Evolutionary conservation across 2,113 vertebrate species (phyloP).

Genomic region (Callaeas wilsoni): DNA sequence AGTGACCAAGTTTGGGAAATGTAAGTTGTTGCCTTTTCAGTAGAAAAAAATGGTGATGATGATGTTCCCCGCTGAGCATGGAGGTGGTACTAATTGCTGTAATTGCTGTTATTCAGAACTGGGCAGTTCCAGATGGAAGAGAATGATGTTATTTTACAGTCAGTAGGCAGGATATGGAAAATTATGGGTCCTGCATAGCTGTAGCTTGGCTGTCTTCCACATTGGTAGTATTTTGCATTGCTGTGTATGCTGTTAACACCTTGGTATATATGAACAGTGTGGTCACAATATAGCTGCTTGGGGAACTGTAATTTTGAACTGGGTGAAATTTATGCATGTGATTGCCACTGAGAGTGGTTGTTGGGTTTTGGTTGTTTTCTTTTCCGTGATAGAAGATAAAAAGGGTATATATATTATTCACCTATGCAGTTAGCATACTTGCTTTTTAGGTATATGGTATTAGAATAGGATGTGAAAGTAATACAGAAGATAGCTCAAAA

Average conservation of each 20-base stretch:
- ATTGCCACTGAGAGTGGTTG: not conserved
- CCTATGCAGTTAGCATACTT: not conserved
- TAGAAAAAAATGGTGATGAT: not conserved
- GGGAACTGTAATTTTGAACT: conserved; percentile 18
- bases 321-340: not conserved
- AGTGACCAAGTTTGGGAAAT: not conserved
- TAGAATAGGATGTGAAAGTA: not conserved
- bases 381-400: not conserved
- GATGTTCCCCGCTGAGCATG: not conserved
- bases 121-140: not conserved
- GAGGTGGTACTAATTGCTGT: not conserved
- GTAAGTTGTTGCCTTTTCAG: not conserved
- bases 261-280: conserved; percentile 25
- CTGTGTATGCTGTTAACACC: conserved; percentile 50
- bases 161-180: conserved; percentile 1
- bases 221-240: conserved; percentile 1
- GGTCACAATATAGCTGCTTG: conserved; percentile 33
- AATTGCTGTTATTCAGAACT: not conserved
- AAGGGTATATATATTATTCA: not conserved
- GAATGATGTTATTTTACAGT: not conserved
- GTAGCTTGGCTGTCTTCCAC: conserved; percentile 9
- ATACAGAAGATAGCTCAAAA: not conserved
- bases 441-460: not conserved
- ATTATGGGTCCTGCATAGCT: not conserved
- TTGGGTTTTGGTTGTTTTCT: not conserved